Conservation (phyloP, 2,888 invertebrate species). For the Pseudolycoriella hygida region DNA sequence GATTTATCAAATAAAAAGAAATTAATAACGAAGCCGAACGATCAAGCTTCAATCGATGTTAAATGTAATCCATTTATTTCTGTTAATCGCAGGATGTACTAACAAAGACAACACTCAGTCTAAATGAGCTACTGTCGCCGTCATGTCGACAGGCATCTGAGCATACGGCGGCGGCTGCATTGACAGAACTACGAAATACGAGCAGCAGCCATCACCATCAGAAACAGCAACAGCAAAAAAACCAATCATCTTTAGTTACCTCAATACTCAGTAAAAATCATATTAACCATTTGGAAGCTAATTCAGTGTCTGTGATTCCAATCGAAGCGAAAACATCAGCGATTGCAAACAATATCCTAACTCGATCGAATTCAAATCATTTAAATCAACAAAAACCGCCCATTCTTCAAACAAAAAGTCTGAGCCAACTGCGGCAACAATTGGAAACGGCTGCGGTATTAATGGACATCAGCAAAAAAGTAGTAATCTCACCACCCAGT, state of each 20-base stretch:
- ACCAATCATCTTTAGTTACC: slow-evolving; percentile 24
- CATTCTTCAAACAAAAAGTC: slow-evolving; percentile 10
- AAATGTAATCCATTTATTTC: background rate
- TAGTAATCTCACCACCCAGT: slow-evolving; percentile 27
- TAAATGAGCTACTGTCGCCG: slow-evolving; percentile 39
- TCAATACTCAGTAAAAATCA: slow-evolving; percentile 14
- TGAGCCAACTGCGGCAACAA: slow-evolving; percentile 24
- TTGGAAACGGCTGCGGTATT: slow-evolving; percentile 29
- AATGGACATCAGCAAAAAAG: slow-evolving; percentile 30
- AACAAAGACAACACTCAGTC: slow-evolving; percentile 36
- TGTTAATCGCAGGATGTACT: slow-evolving; percentile 29
- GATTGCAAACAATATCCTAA: background rate
- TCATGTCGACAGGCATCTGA: slow-evolving; percentile 24
- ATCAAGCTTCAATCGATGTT: slow-evolving; percentile 20
- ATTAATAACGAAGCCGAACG: background rate
- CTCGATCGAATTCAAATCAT: background rate
- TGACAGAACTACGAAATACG: slow-evolving; percentile 25
- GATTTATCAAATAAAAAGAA: background rate
- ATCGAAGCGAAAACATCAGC: slow-evolving; percentile 9
- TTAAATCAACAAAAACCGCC: slow-evolving; percentile 6
- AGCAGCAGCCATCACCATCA: slow-evolving; percentile 9
- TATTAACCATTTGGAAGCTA: slow-evolving; percentile 14
- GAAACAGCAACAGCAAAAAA: slow-evolving; percentile 3
- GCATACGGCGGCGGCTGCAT: slow-evolving; percentile 27
- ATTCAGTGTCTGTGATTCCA: slow-evolving; percentile 16